Evolutionary conservation across 2,113 vertebrate genomes (phyloP).

Genomic region (Pedionomus torquatus): DNA sequence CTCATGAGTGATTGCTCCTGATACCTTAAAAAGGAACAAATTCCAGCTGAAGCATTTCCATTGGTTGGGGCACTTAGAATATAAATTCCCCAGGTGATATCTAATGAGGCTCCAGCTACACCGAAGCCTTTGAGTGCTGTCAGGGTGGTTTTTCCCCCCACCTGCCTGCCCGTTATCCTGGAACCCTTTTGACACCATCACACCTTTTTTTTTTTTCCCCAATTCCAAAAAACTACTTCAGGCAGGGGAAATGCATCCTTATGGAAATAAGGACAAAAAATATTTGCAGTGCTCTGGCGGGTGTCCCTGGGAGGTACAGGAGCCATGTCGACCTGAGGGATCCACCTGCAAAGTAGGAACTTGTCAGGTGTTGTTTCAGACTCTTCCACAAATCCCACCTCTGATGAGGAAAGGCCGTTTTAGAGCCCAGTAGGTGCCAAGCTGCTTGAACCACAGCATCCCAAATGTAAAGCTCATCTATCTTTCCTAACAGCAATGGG

Average conservation of each 20-base stretch:
- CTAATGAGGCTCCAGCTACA: not conserved
- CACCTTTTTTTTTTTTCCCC: not conserved
- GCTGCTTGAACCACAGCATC: not conserved
- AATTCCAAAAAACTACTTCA: not conserved
- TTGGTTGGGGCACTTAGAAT: not conserved
- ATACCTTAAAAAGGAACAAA: conserved; percentile 22
- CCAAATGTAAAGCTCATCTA: not conserved
- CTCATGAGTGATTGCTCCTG: conserved; percentile 38
- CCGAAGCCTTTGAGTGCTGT: not conserved
- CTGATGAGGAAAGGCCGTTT: not conserved
- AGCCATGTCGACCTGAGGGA: not conserved
- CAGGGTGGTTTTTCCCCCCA: not conserved
- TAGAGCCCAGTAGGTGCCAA: not conserved
- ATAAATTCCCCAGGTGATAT: not conserved
- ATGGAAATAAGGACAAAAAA: not conserved
- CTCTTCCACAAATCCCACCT: not conserved
- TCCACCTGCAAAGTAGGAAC: not conserved
- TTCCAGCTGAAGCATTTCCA: conserved; percentile 22
- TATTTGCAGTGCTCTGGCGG: not conserved
- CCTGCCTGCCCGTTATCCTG: not conserved
- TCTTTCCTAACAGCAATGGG: not conserved
- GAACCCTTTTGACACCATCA: not conserved
- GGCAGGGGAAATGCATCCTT: not conserved
- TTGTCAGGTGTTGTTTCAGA: not conserved
- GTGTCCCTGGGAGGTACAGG: not conserved